Percentiles rank a stretch among this genome's conserved stretches.
Evolutionary conservation across 2,888 invertebrate genomes (phyloP).

Genomic region (Cataglyphis albicans): DNA sequence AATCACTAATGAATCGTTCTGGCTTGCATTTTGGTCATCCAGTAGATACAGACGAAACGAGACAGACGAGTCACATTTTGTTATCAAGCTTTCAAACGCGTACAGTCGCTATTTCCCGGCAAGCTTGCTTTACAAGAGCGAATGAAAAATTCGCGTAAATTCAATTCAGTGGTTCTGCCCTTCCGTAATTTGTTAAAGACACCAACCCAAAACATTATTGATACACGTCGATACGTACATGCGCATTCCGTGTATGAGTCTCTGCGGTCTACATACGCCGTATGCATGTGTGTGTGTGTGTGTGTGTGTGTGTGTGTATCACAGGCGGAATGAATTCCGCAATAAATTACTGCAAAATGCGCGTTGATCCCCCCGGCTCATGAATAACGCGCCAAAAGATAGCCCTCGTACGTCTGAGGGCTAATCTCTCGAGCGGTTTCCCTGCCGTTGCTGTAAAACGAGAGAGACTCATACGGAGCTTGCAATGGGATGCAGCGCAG

Average conservation of each 20-base stretch:
- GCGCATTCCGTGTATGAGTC: not conserved
- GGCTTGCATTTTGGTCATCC: not conserved
- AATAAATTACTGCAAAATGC: constrained; percentile 22
- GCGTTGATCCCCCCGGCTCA: not conserved
- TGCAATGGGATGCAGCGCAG: not conserved
- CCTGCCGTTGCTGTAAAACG: constrained; percentile 22
- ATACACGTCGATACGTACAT: not conserved
- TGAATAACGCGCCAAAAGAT: constrained; percentile 31
- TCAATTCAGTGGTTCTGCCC: not conserved
- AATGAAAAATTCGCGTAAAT: not conserved
- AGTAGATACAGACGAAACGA: not conserved
- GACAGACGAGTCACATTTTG: not conserved
- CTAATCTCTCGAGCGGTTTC: constrained; percentile 35
- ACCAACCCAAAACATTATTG: not conserved
- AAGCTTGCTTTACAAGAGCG: not conserved
- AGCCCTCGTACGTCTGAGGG: constrained; percentile 10
- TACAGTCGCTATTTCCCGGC: not conserved
- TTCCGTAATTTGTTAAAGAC: not conserved
- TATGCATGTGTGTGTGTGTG: too few relatives aligned
- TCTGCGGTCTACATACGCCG: not conserved
- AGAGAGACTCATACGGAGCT: not conserved
- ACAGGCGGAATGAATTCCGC: constrained; percentile 6
- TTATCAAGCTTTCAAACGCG: not conserved
- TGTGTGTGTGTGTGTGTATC: too few relatives aligned
- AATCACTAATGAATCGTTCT: not conserved